Percentiles rank a stretch among this genome's conserved stretches.
Conservation (phyloP, 2,113 vertebrate genomes). For the Heliornis fulica region DNA sequence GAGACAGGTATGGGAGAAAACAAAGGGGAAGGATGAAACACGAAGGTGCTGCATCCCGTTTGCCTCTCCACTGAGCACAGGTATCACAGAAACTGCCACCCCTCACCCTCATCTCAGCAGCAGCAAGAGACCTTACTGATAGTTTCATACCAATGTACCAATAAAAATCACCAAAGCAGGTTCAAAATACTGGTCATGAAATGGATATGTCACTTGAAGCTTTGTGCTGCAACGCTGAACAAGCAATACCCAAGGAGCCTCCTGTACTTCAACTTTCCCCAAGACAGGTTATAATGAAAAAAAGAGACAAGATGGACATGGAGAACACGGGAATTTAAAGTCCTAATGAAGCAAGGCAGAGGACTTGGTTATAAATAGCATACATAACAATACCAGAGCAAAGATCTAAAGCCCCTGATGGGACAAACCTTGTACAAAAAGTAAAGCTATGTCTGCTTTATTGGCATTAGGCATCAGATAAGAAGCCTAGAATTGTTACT, state of each 20-base stretch:
- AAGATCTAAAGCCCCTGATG: not conserved
- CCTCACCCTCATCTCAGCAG: not conserved
- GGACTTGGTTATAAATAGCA: not conserved
- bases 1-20: not conserved
- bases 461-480: not conserved
- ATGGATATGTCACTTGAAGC: not conserved
- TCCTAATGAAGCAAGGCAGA: not conserved
- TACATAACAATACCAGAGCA: not conserved
- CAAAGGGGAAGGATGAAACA: not conserved
- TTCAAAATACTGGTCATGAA: not conserved
- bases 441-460: not conserved
- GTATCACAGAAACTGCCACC: not conserved
- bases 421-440: not conserved
- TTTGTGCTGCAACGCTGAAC: not conserved
- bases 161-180: not conserved
- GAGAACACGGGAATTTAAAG: not conserved
- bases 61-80: not conserved
- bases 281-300: not conserved
- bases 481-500: not conserved
- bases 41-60: not conserved
- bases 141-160: not conserved
- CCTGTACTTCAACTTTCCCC: not conserved
- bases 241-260: not conserved
- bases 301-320: not conserved
- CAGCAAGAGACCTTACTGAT: not conserved